phyloP scores from a whole-genome alignment of 2,797 vertebrate genomes.

The Natrix natrix region DNA sequence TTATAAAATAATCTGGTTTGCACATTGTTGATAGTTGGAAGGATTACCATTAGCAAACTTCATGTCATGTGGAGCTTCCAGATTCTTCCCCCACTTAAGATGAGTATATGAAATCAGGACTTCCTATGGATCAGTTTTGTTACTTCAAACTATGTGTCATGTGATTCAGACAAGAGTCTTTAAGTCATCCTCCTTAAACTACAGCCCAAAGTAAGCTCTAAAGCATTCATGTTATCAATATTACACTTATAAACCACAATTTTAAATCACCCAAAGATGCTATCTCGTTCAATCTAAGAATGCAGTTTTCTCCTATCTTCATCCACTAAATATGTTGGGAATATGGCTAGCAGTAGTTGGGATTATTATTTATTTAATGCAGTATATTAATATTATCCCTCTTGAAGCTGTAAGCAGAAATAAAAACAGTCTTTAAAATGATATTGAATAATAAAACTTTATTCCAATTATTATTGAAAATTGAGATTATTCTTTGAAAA shows the following conservation, averaged over 20 bases:
- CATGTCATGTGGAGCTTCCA: not conserved
- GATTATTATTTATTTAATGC: not conserved
- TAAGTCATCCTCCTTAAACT: not conserved
- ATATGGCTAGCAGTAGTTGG: not conserved
- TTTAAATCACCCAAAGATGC: not conserved
- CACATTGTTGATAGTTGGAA: not conserved
- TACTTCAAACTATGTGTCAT: not conserved
- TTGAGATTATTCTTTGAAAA: not conserved
- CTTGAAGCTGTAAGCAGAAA: not conserved
- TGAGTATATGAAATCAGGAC: not conserved
- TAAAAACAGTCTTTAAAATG: not conserved
- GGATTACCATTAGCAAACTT: not conserved
- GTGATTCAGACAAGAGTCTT: not conserved
- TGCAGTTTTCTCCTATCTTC: not conserved
- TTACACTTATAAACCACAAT: not conserved
- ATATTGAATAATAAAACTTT: not conserved
- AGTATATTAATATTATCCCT: not conserved
- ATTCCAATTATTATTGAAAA: not conserved
- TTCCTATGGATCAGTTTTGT: not conserved
- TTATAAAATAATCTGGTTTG: not conserved
- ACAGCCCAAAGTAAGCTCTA: not conserved
- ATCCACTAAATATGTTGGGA: not conserved
- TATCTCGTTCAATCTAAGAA: not conserved
- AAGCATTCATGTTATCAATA: not conserved
- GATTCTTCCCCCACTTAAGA: not conserved